phyloP scores from a whole-genome alignment of 1,140 invertebrate genomes.

The Monomorium pharaonis region DNA sequence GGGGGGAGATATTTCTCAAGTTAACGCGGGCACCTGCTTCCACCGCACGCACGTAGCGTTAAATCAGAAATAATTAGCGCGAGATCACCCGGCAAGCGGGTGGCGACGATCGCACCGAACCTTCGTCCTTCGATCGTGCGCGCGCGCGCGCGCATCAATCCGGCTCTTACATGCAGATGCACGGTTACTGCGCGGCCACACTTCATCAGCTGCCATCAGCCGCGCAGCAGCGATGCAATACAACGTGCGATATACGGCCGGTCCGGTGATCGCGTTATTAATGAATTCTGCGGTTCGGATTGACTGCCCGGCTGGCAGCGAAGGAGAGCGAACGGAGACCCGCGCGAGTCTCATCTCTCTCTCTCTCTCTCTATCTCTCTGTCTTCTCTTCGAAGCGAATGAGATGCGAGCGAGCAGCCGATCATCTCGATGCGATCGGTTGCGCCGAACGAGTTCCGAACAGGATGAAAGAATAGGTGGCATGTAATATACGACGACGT shows the following conservation, averaged over 20 bases:
- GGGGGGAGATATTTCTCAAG: not conserved
- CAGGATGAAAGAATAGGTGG: slow-evolving; percentile 60
- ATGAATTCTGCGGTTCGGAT: slow-evolving; percentile 60
- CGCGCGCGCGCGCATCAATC: slow-evolving; percentile 30
- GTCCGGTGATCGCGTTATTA: slow-evolving; percentile 62
- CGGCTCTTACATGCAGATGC: slow-evolving; percentile 52
- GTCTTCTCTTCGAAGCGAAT: not conserved
- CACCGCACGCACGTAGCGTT: not conserved
- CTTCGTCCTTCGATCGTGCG: slow-evolving; percentile 36
- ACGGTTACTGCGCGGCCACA: slow-evolving; percentile 36
- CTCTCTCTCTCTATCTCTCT: not conserved
- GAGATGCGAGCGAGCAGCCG: slow-evolving; percentile 14
- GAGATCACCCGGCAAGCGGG: not conserved
- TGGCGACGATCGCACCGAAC: slow-evolving; percentile 7
- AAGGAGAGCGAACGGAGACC: not conserved
- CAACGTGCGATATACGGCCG: slow-evolving; percentile 28
- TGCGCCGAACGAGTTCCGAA: slow-evolving; percentile 53
- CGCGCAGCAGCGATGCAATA: slow-evolving; percentile 47
- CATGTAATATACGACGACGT: slow-evolving; percentile 76
- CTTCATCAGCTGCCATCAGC: slow-evolving; percentile 53
- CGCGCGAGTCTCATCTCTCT: not conserved
- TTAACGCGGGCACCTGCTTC: slow-evolving; percentile 15
- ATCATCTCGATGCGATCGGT: slow-evolving; percentile 62
- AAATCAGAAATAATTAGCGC: slow-evolving; percentile 47
- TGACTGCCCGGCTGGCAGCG: slow-evolving; percentile 31